Conservation (phyloP, 1,140 invertebrate species). For the Thalassaphorura encarpata region DNA sequence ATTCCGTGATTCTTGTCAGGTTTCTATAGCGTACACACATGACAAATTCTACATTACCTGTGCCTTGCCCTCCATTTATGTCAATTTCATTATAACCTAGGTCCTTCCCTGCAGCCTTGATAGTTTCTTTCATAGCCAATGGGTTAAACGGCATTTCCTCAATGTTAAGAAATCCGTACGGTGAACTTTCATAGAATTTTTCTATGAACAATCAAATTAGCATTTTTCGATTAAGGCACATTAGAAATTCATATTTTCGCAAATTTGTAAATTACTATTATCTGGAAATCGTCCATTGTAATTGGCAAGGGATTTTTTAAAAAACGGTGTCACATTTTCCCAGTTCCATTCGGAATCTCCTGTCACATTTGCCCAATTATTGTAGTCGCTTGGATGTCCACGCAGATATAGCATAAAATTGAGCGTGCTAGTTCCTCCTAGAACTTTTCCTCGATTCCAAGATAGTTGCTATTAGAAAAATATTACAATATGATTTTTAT, state of each 20-base stretch:
- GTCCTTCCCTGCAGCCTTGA: background rate
- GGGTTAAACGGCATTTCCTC: conserved; percentile 7
- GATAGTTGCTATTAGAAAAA: background rate
- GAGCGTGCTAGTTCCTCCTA: conserved; percentile 46
- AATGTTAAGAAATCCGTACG: conserved; percentile 19
- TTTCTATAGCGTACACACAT: background rate
- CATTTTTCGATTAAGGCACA: background rate
- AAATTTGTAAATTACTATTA: background rate
- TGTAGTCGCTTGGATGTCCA: conserved; percentile 38
- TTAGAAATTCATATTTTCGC: background rate
- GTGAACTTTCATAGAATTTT: conserved; percentile 15
- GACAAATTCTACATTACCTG: background rate
- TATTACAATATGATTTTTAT: background rate
- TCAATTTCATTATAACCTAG: background rate
- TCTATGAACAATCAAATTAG: background rate
- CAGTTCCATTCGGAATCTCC: background rate
- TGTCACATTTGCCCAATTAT: background rate
- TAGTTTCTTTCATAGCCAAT: conserved; percentile 29
- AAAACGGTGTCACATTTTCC: background rate
- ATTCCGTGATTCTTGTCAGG: background rate
- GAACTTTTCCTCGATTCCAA: conserved; percentile 35
- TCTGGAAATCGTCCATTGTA: background rate
- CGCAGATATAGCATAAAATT: conserved; percentile 52
- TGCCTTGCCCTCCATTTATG: background rate
- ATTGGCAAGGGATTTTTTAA: background rate